phyloP scores from a whole-genome alignment of 1,140 invertebrate species.

The Plodia interpunctella region DNA sequence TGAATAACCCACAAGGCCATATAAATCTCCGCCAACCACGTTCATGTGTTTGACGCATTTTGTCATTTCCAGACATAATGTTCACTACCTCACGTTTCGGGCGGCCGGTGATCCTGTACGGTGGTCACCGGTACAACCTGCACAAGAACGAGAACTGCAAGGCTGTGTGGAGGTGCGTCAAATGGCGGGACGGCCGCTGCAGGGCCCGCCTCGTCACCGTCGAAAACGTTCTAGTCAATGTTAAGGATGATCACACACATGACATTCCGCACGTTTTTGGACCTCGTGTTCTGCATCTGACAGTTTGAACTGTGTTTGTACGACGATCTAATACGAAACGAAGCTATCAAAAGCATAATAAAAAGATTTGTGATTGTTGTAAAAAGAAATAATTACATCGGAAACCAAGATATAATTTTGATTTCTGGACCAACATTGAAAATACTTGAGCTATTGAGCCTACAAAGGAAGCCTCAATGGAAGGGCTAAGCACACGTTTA shows the following conservation, averaged over 20 bases:
- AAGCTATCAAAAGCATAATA: too few relatives aligned
- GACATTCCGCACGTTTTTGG: neutral
- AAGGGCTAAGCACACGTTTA: too few relatives aligned
- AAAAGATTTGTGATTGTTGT: too few relatives aligned
- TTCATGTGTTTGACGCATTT: too few relatives aligned
- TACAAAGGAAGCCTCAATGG: too few relatives aligned
- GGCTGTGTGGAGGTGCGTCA: slow-evolving; percentile 16
- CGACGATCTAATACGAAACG: too few relatives aligned
- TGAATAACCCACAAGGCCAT: too few relatives aligned
- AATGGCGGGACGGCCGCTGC: slow-evolving; percentile 6
- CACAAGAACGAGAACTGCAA: neutral
- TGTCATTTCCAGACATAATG: slow-evolving; percentile 10
- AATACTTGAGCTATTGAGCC: too few relatives aligned
- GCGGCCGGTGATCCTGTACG: slow-evolving; percentile 16
- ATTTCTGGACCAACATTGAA: too few relatives aligned
- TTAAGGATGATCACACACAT: slow-evolving; percentile 14
- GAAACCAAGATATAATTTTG: too few relatives aligned
- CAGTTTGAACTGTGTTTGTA: neutral
- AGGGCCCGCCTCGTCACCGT: slow-evolving; percentile 13
- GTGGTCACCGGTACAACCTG: slow-evolving; percentile 10
- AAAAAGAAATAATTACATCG: too few relatives aligned
- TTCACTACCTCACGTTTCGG: slow-evolving; percentile 12
- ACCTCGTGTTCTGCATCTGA: neutral
- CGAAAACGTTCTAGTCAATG: slow-evolving; percentile 12
- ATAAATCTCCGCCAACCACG: too few relatives aligned